Base-by-base conservation (phyloP, 2,113 vertebrate genomes). In the Lycaon pictus region DNA sequence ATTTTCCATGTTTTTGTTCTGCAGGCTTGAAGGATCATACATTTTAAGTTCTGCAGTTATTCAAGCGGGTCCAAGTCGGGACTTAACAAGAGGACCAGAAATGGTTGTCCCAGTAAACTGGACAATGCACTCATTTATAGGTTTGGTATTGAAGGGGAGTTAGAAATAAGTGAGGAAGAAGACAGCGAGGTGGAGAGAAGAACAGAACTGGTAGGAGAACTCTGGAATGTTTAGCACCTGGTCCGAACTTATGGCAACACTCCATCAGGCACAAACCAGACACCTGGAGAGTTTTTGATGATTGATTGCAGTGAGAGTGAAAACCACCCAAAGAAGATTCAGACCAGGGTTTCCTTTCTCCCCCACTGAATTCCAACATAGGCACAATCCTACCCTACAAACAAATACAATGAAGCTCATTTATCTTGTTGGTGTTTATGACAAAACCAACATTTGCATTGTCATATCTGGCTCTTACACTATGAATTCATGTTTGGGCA, bases 381-480 rank as follows among this genome's bases (percentile, higher is more conserved):
- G 58, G 62, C 20, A 96, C 43, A 86, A 74, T 17, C 13, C 48
- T 74, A 91, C 37, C 63, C n/a, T 67, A 94, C n/a, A 91, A 71
- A 88, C 74, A 94, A 81, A 82, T 92, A 58, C 3, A 91, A 63
- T 51, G 56, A 19, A 94, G 87, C 15, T 58, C 43, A 43, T 85
- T 95, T 55, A 48, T 51, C 48, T 90, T 60, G 56, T 19, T 65
- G n/a, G 17, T 81, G 53, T 67, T 94, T 83, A 63, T 43, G 32
- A 92, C 7, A 82, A 97, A 93, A 92, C 92, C 56, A 76, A 88
- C 53, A 71, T 15, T 96, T 88, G 76, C 83, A 53, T 63, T 80
- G 35, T 80, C 63, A 51, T 69, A 91, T 76, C 62, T 96, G 69
- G 25, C 19, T 93, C 37, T 63, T 85, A 76, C 2, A 91, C 12